Base-by-base conservation (phyloP, 2,113 vertebrate species). In the Hiodon tergisus region DNA sequence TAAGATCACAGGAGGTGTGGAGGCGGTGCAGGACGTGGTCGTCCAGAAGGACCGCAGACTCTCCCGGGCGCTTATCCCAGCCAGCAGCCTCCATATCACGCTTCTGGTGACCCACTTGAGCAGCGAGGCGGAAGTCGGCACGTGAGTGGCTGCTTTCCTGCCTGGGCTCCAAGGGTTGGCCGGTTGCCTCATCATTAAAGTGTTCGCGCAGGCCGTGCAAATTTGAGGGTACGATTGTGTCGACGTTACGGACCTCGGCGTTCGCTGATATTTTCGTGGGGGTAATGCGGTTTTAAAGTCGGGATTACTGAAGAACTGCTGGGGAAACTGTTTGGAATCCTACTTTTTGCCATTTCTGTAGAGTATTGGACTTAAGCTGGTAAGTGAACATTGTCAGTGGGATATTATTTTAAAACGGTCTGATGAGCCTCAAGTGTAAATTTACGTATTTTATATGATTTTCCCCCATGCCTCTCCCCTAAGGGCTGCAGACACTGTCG, bases 71-170 rank as follows among this genome's bases (percentile, higher is more conserved):
- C 94, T 98, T 93, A 85, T 91, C 78, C 84, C 69, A 1, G 74
- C 89, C 60, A 92, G 91, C 16, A 94, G 92, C 0, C 91, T 98
- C 52, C 97, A 99, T 78, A 80, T 98, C 77, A 99, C 97, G 0
- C 89, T 98, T 52, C 86, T 98, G 4, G 91, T 98, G 87, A 94
- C 95, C 82, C 89, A 94, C 81, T 88, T 99, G 65, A 84, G 92
- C 73, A 94, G 58, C 78, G 89, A 96, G 86, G 93, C 95, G 80
- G 93, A 96, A 84, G 82, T 98, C 50, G 86, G 87, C 73, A 66
- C 81, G 97, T 99, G 89, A 89, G 97, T 93, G 82, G 62, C 72
- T 63, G 11, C 65, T 48, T 9, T 57, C 31, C 54, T 14, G 3
- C 16, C 6, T 52, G 67, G 16, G 62, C 57, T 10, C 55, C 47